Evolutionary conservation across 2,888 invertebrate species (phyloP).

Genomic region (Adelognathus sp.): DNA sequence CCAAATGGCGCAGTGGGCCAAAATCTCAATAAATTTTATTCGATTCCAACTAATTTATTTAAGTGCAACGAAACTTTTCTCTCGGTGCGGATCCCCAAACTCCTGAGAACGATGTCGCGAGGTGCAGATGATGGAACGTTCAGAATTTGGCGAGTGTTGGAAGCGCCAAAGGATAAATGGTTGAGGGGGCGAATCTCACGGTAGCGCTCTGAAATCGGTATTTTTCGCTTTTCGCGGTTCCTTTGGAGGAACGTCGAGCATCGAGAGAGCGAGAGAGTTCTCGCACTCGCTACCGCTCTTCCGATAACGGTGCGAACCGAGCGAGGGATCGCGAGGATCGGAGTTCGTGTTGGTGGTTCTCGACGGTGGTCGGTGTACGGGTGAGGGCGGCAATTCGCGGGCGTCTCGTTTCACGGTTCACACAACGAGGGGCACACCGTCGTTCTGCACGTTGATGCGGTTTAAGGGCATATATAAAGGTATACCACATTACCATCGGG

Average conservation of each 20-base stretch:
- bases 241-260: background rate
- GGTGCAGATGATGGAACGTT: too few relatives aligned
- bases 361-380: slow-evolving; percentile 40
- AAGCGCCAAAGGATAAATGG: slow-evolving; percentile 5
- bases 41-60: too few relatives aligned
- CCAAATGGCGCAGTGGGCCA: too few relatives aligned
- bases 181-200: slow-evolving; percentile 45
- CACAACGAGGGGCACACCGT: slow-evolving; percentile 58
- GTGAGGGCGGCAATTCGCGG: slow-evolving; percentile 58
- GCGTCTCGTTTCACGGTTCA: slow-evolving; percentile 62
- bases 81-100: too few relatives aligned
- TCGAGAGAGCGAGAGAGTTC: background rate
- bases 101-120: too few relatives aligned
- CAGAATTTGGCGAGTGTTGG: too few relatives aligned
- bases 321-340: slow-evolving; percentile 13
- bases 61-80: too few relatives aligned
- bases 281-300: background rate
- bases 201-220: slow-evolving; percentile 42
- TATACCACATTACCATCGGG: too few relatives aligned
- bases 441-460: slow-evolving; percentile 45
- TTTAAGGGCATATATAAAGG: slow-evolving; percentile 49
- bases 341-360: slow-evolving; percentile 16
- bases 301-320: background rate
- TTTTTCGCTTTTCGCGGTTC: slow-evolving; percentile 55
- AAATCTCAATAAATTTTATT: too few relatives aligned